Conservation (phyloP, 2,797 vertebrate genomes). For the Pangasius macronema region DNA sequence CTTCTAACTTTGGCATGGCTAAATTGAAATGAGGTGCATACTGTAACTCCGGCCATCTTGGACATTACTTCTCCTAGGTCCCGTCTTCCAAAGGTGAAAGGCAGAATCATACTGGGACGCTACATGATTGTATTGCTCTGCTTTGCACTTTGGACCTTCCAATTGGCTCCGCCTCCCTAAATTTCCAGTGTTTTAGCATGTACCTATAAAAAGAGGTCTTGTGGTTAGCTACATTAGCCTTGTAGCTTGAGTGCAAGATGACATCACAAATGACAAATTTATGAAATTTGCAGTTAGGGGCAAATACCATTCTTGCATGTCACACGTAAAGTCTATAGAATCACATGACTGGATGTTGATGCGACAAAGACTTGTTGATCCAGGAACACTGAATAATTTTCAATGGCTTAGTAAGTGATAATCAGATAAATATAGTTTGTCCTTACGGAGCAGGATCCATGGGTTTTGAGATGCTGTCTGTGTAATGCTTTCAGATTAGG, state of each 20-base stretch:
- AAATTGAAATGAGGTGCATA: not conserved
- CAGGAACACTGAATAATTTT: not conserved
- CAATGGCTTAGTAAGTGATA: not conserved
- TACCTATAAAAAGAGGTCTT: not conserved
- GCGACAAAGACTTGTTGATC: not conserved
- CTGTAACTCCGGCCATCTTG: not conserved
- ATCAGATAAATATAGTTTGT: not conserved
- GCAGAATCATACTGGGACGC: not conserved
- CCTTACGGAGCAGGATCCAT: not conserved
- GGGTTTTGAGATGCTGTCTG: not conserved
- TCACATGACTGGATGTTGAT: not conserved
- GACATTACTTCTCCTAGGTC: not conserved
- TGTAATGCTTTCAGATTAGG: not conserved
- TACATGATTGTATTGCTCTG: not conserved
- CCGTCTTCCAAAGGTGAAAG: not conserved
- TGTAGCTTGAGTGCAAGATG: not conserved
- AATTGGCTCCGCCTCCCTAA: not conserved
- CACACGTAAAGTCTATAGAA: not conserved
- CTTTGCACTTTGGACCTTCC: not conserved
- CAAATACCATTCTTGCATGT: not conserved
- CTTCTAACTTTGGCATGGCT: not conserved
- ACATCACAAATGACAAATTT: not conserved
- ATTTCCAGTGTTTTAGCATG: not conserved
- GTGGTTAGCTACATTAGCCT: not conserved
- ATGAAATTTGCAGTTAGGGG: not conserved